A percentile compares a stretch with the other conserved stretches of the same genome.
These are phyloP conservation scores for Lagopus muta DNA, from an alignment of 2,113 vertebrate genomes.

Conservation along the genomic window DNA sequence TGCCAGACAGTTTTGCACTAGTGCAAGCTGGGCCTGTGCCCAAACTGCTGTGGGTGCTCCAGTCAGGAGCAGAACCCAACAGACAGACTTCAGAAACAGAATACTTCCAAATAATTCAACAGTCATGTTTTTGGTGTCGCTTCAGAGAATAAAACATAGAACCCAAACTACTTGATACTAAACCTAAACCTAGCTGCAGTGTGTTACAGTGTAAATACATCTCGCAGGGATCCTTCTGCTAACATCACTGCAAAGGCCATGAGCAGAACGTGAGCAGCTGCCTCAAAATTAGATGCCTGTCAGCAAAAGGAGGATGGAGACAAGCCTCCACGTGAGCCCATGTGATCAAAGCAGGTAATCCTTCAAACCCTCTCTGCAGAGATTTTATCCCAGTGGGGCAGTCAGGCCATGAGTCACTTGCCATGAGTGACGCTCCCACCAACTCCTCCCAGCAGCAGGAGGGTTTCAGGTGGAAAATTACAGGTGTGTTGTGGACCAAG, in stretches of 20 bases:
- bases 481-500: background rate
- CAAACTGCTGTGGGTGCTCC: background rate
- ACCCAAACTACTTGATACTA: background rate
- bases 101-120: background rate
- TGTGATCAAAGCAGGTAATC: background rate
- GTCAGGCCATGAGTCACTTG: slow-evolving; percentile 10
- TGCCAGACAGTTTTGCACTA: background rate
- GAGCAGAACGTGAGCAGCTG: background rate
- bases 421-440: background rate
- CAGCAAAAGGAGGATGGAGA: background rate
- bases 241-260: background rate
- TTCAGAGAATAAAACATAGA: background rate
- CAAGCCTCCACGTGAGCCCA: background rate
- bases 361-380: background rate
- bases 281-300: background rate
- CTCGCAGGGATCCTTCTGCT: background rate
- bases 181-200: background rate
- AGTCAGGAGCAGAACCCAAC: background rate
- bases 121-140: background rate
- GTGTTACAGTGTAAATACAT: background rate
- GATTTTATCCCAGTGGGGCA: slow-evolving; percentile 29
- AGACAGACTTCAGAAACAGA: background rate
- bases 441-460: background rate
- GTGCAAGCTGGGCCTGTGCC: background rate
- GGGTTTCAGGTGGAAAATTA: background rate